These are phyloP conservation scores for Phalanger gymnotis DNA, from an alignment of 2,797 vertebrate species.

Conservation along the genomic window DNA sequence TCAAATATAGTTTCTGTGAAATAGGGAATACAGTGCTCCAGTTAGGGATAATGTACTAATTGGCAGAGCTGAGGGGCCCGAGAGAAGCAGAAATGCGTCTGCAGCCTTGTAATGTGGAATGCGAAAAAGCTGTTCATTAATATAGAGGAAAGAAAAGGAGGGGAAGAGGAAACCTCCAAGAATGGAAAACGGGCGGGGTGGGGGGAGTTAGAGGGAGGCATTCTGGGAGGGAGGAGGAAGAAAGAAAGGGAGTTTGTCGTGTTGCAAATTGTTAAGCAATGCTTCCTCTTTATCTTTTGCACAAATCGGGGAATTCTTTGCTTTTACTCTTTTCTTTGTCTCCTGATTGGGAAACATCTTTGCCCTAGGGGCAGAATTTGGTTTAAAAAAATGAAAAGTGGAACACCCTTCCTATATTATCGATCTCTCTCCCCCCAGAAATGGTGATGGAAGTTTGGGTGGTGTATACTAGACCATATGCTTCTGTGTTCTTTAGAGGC, in stretches of 20 bases:
- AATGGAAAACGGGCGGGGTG: background rate
- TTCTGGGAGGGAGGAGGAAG: background rate
- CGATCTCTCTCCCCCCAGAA: background rate
- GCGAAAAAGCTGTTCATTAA: background rate
- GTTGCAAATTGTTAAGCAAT: background rate
- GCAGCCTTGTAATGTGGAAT: conserved; percentile 60
- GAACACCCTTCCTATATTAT: background rate
- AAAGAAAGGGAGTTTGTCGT: background rate
- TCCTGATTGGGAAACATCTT: conserved; percentile 54
- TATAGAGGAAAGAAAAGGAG: background rate
- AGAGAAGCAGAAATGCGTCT: conserved; percentile 64
- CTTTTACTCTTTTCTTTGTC: background rate
- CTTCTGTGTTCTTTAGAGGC: background rate
- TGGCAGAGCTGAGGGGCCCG: conserved; percentile 15
- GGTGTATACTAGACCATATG: background rate
- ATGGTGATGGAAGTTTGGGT: background rate
- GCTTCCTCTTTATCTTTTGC: background rate
- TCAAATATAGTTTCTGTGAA: background rate
- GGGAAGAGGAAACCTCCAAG: background rate
- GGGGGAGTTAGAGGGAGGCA: background rate
- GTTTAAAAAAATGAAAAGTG: background rate
- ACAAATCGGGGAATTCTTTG: background rate
- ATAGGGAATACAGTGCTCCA: background rate
- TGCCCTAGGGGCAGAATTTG: conserved; percentile 24
- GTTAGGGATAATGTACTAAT: background rate